Base-by-base conservation (phyloP, 2,797 vertebrate genomes). In the Scyliorhinus canicula region DNA sequence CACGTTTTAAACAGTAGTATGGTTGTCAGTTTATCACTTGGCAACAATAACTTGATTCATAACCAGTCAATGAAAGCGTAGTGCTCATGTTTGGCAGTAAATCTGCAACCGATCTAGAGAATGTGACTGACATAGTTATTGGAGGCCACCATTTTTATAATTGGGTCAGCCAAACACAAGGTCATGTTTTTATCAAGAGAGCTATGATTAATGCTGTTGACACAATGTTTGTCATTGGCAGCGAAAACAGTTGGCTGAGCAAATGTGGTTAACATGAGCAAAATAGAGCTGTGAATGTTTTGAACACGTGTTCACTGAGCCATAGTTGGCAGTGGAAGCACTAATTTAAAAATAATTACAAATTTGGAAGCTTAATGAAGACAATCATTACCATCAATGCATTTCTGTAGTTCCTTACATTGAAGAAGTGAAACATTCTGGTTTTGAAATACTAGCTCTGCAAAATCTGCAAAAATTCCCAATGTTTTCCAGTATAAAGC, bases 131-230 rank as follows among this genome's bases (percentile, higher is more conserved):
- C 57, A 91, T 31, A 50, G 44, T n/a, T 47, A 71, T 52, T 9
- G 31, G 44, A 94, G 28, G 47, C 44, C 44, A 94, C 11, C 28
- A 94, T 52, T 94, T 94, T 26, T 52, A 52, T 94, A 35, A 52
- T 21, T 71, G 65, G 26, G 47, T 50, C 93, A 94, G 65, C 57
- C n/a, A 60, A 60, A 65, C 40, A 21, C 88, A 63, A 44, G 57
- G 88, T 74, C 67, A 52, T 52, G 14, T 71, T 71, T 93, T 35
- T 12, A 94, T 47, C 93, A 94, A 94, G 26, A 94, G 65, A 94
- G 26, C 26, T 16, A 71, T 52, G 44, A 35, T 93, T 50, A 31
- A 69, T 65, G 26, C 63, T 50, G 12, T 71, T 71, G 67, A 74
- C 26, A 47, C 91, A 91, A 63, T 63, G n/a, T 91, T 65, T 91